Evolutionary conservation across 2,888 invertebrate species (phyloP), one percentile per base, ranked within the genome.

Genomic region (Lordiphosa fenestrarum): DNA sequence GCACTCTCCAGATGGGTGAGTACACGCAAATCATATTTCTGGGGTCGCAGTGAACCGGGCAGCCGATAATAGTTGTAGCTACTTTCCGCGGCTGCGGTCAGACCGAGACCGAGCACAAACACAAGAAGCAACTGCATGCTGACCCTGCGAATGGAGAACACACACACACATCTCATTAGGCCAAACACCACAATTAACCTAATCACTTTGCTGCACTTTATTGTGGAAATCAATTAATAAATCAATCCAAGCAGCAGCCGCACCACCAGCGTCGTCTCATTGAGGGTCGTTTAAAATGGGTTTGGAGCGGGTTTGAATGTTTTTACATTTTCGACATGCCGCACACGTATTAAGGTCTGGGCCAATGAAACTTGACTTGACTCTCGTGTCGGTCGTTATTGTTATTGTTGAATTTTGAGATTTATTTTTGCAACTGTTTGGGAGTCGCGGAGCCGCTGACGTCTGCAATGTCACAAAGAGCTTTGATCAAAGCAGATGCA

Each of bases 1-100:
- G 75, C 85, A 63, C 90, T 85, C 35, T 90, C 87, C 37, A 91
- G 69, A 60, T 90, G 88, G 0, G 90, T 91, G 13, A 88, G 73
- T 3, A 91, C 82, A 47, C 89, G 85, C 3, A 91, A 64, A 37
- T 85, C 84, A 77, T 90, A 91, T 60, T 88, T 88, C 51, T 86
- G 83, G 0, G 91, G 91, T 0, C 84, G 74, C 42, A 91, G 60
- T 12, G 89, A 71, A 1, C 80, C 86, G 1, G 91, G 91, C 46
- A 91, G 73, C 25, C 90, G 88, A 77, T 88, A 90, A 30, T 88
- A 74, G 33, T 78, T 71, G 36, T 89, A 89, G 13, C 68, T 62
- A 35, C 67, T 39, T 2, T 42, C 54, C n/a, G 13, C 9, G 38
- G 64, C 62, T 33, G 53, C 13, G 53, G 65, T 37, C 30, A 61